phyloP scores from a whole-genome alignment of 2,797 vertebrate genomes.

The Garrulus glandarius region DNA sequence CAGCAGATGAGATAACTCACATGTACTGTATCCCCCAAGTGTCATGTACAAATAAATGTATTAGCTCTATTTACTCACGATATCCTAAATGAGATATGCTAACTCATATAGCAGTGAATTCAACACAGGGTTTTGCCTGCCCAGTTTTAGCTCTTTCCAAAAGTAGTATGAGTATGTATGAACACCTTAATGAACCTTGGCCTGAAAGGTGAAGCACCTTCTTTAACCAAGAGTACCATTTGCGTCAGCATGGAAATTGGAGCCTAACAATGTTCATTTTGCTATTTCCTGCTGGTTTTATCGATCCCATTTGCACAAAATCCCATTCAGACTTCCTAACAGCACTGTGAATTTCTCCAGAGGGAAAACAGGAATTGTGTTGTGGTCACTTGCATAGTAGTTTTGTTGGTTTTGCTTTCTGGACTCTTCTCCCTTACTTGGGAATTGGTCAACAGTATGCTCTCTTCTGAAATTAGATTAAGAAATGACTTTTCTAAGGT shows the following conservation, averaged over 20 bases:
- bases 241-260: background rate
- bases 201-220: background rate
- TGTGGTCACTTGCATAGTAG: background rate
- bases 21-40: background rate
- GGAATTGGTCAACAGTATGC: background rate
- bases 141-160: background rate
- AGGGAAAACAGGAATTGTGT: background rate
- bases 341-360: background rate
- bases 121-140: background rate
- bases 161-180: background rate
- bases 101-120: background rate
- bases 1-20: background rate
- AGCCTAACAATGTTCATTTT: background rate
- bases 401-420: background rate
- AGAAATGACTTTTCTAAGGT: conserved; percentile 15
- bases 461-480: background rate
- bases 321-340: background rate
- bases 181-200: background rate
- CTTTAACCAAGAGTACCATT: background rate
- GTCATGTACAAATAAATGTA: background rate
- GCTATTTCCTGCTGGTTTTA: background rate
- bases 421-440: background rate
- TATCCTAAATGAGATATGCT: background rate
- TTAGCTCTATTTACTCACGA: background rate
- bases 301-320: background rate